Percentiles rank a stretch among this genome's conserved stretches.
These are phyloP conservation scores for Thripadectes ignobilis DNA, from an alignment of 2,797 vertebrate species.

Conservation along the genomic window DNA sequence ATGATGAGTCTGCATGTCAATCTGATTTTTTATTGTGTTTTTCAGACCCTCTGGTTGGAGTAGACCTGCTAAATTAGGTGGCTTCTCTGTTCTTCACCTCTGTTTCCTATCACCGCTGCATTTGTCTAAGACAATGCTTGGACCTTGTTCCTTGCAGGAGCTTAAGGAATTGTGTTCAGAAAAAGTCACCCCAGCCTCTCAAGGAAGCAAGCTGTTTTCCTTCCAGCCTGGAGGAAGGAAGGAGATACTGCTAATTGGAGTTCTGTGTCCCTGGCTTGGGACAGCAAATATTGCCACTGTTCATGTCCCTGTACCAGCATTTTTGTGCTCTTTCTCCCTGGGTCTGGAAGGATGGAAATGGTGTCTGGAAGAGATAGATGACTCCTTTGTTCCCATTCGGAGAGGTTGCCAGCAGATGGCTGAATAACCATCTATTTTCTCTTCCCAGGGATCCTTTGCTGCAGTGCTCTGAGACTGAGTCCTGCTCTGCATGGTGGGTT, in stretches of 20 bases:
- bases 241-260: neutral
- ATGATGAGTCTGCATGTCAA: neutral
- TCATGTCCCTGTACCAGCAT: accelerated
- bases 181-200: neutral
- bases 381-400: neutral
- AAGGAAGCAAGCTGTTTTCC: neutral
- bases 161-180: neutral
- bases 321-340: neutral
- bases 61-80: neutral
- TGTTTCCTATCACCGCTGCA: accelerated
- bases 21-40: neutral
- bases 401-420: neutral
- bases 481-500: accelerated
- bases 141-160: neutral
- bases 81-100: neutral
- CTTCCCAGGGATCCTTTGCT: neutral
- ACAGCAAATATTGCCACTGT: neutral
- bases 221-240: neutral
- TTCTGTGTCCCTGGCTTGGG: neutral
- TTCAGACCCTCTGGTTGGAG: neutral
- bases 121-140: neutral
- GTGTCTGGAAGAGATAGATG: neutral
- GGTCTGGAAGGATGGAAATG: neutral
- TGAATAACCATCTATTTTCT: neutral
- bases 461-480: accelerated